A percentile compares a stretch with the other conserved stretches of the same genome.
Evolutionary conservation across 2,888 invertebrate species (phyloP).

Genomic region (Drosophila trichaetosa): DNA sequence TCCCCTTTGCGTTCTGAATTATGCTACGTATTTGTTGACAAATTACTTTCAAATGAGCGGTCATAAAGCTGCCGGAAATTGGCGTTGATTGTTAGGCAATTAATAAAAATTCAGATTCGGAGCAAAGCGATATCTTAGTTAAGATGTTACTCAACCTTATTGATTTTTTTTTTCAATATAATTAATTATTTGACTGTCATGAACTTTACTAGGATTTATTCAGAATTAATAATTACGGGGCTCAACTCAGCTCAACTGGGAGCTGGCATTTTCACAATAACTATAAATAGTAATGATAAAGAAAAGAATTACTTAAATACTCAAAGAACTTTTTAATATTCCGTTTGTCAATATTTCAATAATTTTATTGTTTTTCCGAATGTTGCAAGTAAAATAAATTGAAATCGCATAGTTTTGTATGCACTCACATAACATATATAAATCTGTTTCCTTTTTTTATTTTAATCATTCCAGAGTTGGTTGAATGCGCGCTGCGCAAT

Average conservation of each 20-base stretch:
- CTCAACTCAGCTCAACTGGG: not conserved
- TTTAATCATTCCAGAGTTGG: conserved; percentile 83
- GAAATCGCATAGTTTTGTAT: conserved; percentile 19
- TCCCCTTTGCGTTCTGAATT: conserved; percentile 48
- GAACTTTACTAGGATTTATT: not conserved
- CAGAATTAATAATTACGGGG: not conserved
- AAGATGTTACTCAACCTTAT: not conserved
- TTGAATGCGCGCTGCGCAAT: conserved; percentile 88
- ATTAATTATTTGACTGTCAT: not conserved
- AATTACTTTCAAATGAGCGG: conserved; percentile 73
- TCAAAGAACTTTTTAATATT: not conserved
- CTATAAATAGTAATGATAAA: not conserved
- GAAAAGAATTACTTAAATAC: not conserved
- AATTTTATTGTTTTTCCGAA: conserved; percentile 18
- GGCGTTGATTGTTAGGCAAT: conserved; percentile 75
- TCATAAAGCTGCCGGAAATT: conserved; percentile 74
- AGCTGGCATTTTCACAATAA: not conserved
- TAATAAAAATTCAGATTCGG: conserved; percentile 64
- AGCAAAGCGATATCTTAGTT: not conserved
- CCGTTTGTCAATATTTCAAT: conserved; percentile 37
- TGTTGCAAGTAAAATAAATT: conserved; percentile 49
- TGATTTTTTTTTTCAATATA: not conserved
- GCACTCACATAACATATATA: conserved; percentile 20
- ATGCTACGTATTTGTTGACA: conserved; percentile 78
- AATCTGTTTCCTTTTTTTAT: not conserved